Conservation (phyloP, 1,140 invertebrate species). For the Cyrtorhinus lividipennis region DNA sequence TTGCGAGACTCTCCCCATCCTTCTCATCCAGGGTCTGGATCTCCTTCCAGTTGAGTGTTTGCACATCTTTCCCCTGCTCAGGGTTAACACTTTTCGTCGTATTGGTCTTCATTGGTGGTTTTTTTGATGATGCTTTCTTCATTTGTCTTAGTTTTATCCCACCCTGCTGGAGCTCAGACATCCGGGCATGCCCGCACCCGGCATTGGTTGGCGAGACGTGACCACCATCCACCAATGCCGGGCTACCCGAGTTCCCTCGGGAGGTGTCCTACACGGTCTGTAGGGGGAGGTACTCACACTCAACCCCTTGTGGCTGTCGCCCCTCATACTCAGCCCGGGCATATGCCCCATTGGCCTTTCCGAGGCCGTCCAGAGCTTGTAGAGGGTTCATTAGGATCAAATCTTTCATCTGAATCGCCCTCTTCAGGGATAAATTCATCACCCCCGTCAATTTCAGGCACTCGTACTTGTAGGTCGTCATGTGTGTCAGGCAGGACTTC, state of each 20-base stretch:
- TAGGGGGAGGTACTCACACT: too few relatives aligned
- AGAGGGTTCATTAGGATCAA: too few relatives aligned
- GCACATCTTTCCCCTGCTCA: not conserved
- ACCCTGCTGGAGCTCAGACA: constrained; percentile 1
- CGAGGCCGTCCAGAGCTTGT: too few relatives aligned
- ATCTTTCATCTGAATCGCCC: too few relatives aligned
- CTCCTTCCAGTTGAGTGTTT: not conserved
- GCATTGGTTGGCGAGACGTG: not conserved
- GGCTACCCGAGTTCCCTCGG: not conserved
- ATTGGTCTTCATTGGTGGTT: too few relatives aligned
- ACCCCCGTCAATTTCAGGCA: too few relatives aligned
- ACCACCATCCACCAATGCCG: constrained; percentile 1
- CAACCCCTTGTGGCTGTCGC: too few relatives aligned
- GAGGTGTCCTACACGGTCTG: constrained; percentile 7
- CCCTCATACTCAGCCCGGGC: too few relatives aligned
- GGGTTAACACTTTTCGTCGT: not conserved
- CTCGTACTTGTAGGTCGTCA: too few relatives aligned
- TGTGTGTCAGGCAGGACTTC: too few relatives aligned
- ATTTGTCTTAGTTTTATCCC: not conserved
- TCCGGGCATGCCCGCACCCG: constrained; percentile 3
- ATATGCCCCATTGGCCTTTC: too few relatives aligned
- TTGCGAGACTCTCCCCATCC: not conserved
- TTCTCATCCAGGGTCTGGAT: not conserved
- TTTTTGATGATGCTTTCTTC: not conserved
- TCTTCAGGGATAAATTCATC: too few relatives aligned